Evolutionary conservation across 1,140 invertebrate species (phyloP), one percentile per base, ranked within the genome.

Genomic region (Colletes gigas): DNA sequence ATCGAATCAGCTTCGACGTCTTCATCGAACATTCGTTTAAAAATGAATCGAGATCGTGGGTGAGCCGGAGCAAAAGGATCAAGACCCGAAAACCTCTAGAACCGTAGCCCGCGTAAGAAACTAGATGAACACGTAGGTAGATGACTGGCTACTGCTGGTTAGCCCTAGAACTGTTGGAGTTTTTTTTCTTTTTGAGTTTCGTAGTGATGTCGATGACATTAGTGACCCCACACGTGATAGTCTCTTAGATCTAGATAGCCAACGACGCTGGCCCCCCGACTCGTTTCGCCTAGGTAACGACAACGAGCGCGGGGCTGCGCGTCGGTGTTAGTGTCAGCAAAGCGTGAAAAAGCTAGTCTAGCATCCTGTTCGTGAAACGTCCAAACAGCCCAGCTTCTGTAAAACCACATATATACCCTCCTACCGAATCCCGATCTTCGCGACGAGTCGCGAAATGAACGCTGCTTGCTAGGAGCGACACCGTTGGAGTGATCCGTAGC

Each of bases 331-430:
- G 62, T 83, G 85, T 86, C 65, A 74, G 81, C 84, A 83, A 78
- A 59, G 83, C 76, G 81, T 85, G 83, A 85, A 41, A 41, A 47
- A 81, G 83, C 83, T 87, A 87, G 85, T 73, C 59, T 68, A 87
- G 73, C 65, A 67, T 47, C 62, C 70, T 54, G 47, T 54, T 79
- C 82, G 65, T 83, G 77, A 87, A 63, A 81, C 62, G 82, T 86
- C 81, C 84, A 79, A 80, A 41, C 70, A 85, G 72, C 72, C 84
- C 85, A 86, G 85, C 85, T 87, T 87, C 82, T 87, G 78, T 63
- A 70, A 78, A 52, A 77, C 63, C 63, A 76, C 5, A 57, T 9
- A 17, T 9, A 17, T 21, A 41, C 30, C 52, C 73, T 10, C 50
- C 41, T 21, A 47, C 30, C 74, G 70, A 54, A 52, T 39, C 44